Conservation (phyloP, 53 echinoderm and acorn worm species). For the Holothuria leucospilota region DNA sequence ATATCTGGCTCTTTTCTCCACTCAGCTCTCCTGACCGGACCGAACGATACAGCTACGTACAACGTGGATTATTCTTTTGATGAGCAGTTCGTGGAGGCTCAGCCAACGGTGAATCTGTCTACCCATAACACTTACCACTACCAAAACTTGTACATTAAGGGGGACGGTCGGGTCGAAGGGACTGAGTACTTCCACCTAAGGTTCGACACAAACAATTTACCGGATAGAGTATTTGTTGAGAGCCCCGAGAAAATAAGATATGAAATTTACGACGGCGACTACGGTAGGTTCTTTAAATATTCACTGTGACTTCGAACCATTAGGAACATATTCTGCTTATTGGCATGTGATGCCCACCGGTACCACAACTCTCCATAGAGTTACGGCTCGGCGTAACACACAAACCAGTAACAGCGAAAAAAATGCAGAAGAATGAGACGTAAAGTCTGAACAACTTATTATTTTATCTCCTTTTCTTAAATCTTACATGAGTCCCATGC, state of each 20-base stretch:
- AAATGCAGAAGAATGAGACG: no score
- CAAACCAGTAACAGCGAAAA: no score
- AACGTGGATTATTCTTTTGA: slow-evolving; percentile 7
- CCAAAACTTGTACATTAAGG: background rate
- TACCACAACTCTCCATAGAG: no score
- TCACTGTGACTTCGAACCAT: background rate
- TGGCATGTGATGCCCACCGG: no score
- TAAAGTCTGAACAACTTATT: no score
- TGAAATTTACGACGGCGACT: slow-evolving; percentile 6
- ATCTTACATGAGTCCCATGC: no score
- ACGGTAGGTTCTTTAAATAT: background rate
- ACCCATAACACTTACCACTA: background rate
- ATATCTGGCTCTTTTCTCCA: no score
- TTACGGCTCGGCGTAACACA: no score
- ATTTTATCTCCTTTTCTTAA: no score
- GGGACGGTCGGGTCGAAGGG: background rate
- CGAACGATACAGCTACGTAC: slow-evolving; percentile 6
- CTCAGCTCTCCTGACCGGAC: background rate
- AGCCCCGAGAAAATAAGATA: background rate
- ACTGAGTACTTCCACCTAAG: background rate
- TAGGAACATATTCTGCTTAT: no score
- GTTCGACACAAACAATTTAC: slow-evolving; percentile 18
- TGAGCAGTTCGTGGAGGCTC: background rate
- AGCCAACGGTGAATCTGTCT: background rate
- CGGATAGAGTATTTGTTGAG: background rate